Evolutionary conservation across 2,797 vertebrate species (phyloP).

Genomic region (Onychomys torridus): DNA sequence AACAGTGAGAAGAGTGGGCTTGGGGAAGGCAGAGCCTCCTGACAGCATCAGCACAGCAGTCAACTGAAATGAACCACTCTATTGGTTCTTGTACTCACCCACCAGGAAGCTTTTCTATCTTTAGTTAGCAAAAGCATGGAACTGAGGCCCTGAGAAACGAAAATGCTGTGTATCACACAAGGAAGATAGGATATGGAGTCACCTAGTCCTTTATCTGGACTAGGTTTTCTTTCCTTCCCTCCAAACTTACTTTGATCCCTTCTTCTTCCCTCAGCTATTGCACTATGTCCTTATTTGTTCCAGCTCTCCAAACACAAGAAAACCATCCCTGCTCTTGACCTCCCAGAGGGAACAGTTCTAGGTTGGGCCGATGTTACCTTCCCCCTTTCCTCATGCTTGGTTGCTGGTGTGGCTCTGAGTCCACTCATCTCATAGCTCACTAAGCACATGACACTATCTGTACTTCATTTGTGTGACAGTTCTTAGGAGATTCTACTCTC

Average conservation of each 20-base stretch:
- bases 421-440: neutral
- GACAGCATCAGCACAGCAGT: neutral
- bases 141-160: neutral
- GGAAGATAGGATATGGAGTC: neutral
- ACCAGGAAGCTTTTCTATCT: neutral
- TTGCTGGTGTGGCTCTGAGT: neutral
- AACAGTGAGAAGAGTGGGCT: neutral
- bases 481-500: neutral
- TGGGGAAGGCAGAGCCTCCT: neutral
- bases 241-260: fast-evolving
- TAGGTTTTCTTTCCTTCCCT: fast-evolving
- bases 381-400: neutral
- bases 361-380: neutral
- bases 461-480: neutral
- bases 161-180: neutral
- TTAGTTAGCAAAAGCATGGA: constrained; percentile 2
- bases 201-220: neutral
- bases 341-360: neutral
- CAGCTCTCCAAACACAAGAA: neutral
- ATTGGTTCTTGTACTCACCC: neutral
- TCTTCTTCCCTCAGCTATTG: neutral
- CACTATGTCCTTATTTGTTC: neutral
- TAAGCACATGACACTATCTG: neutral
- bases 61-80: neutral
- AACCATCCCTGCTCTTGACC: neutral